Evolutionary conservation across 2,888 invertebrate genomes (phyloP).

Genomic region (Hesperia comma): DNA sequence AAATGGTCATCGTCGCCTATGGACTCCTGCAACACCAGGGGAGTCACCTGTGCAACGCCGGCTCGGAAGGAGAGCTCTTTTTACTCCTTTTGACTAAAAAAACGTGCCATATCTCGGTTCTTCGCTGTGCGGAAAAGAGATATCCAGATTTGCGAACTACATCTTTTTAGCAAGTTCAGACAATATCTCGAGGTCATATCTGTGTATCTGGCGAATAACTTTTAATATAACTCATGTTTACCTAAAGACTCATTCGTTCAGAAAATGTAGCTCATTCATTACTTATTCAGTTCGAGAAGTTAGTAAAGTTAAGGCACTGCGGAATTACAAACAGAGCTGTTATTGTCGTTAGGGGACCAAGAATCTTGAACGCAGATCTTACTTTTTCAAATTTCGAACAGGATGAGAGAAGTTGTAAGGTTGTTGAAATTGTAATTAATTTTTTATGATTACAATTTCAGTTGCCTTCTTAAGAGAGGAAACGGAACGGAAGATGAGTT

Average conservation of each 20-base stretch:
- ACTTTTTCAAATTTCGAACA: background rate
- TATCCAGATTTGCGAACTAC: background rate
- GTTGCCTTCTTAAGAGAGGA: no score
- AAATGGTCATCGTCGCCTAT: no score
- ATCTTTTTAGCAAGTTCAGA: background rate
- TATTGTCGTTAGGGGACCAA: conserved; percentile 2
- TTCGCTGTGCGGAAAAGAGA: no score
- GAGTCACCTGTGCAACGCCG: no score
- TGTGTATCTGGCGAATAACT: background rate
- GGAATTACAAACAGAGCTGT: conserved; percentile 3
- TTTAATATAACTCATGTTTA: conserved; percentile 1
- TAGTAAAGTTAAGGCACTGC: background rate
- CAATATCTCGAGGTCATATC: background rate
- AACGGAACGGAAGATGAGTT: no score
- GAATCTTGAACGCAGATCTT: background rate
- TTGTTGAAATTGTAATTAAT: background rate
- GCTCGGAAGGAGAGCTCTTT: no score
- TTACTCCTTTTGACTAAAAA: no score
- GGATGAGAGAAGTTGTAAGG: background rate
- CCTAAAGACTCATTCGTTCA: background rate
- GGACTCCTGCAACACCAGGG: no score
- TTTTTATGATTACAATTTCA: background rate
- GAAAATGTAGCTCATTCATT: conserved; percentile 5
- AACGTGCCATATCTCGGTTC: no score
- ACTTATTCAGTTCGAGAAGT: conserved; percentile 3